Percentiles rank a stretch among this genome's conserved stretches.
These are phyloP conservation scores for Centrocercus urophasianus DNA, from an alignment of 2,113 vertebrate species.

Conservation along the genomic window DNA sequence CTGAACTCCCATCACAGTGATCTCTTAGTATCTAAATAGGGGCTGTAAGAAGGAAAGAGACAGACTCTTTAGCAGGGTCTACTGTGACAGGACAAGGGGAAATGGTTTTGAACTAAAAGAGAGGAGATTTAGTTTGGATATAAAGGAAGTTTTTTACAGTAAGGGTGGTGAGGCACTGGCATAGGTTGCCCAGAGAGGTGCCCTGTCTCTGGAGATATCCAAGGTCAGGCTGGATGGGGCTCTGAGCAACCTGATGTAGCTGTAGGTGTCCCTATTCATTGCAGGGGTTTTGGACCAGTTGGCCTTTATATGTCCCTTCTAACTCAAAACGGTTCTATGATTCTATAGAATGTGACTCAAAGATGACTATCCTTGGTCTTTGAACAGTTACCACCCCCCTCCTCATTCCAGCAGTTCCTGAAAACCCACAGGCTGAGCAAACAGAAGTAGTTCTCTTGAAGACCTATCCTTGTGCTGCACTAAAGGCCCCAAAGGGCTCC, in stretches of 20 bases:
- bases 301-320: neutral
- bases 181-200: too few relatives aligned
- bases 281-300: neutral
- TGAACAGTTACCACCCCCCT: neutral
- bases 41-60: neutral
- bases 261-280: neutral
- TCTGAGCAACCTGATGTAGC: neutral
- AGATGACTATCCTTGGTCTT: neutral
- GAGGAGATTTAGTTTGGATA: too few relatives aligned
- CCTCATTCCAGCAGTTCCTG: neutral
- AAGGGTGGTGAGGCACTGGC: too few relatives aligned
- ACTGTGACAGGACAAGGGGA: neutral
- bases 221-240: too few relatives aligned
- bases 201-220: too few relatives aligned
- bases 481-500: fast-evolving
- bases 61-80: neutral
- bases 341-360: neutral
- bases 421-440: neutral
- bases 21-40: neutral
- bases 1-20: neutral
- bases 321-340: neutral
- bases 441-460: neutral
- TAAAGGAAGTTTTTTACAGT: too few relatives aligned
- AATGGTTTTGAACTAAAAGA: too few relatives aligned
- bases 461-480: neutral